Conservation (phyloP, 2,888 invertebrate species). For the Drosophila setosimentum region DNA sequence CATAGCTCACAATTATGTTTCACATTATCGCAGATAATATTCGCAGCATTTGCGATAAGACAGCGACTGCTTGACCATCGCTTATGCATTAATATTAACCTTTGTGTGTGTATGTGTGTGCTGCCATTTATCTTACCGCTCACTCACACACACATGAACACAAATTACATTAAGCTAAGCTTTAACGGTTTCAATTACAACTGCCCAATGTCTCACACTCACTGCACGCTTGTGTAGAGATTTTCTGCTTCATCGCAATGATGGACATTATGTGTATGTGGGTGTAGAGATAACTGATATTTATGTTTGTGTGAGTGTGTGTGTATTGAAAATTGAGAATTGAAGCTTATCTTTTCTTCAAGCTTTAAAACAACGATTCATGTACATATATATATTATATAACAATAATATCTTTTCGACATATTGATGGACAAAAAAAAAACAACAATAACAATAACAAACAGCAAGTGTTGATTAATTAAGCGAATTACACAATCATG, state of each 20-base stretch:
- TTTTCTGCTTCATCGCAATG: slow-evolving; percentile 52
- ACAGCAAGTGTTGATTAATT: slow-evolving; percentile 70
- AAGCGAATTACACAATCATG: slow-evolving; percentile 76
- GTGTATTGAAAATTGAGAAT: not conserved
- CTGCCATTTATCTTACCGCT: slow-evolving; percentile 44
- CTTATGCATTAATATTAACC: slow-evolving; percentile 47
- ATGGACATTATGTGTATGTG: slow-evolving; percentile 8
- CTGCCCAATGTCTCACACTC: slow-evolving; percentile 3
- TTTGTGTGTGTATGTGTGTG: slow-evolving; percentile 22
- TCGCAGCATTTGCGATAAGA: slow-evolving; percentile 73
- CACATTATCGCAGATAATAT: slow-evolving; percentile 77
- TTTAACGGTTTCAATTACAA: slow-evolving; percentile 73
- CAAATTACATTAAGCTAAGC: slow-evolving; percentile 55
- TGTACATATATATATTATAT: not conserved
- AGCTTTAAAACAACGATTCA: not conserved
- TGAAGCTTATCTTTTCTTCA: not conserved
- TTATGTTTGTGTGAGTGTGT: not conserved
- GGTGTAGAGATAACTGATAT: not conserved
- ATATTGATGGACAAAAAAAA: slow-evolving; percentile 44
- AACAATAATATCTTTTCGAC: slow-evolving; percentile 22
- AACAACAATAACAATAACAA: slow-evolving; percentile 12
- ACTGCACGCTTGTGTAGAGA: slow-evolving; percentile 44
- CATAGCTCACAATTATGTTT: slow-evolving; percentile 75
- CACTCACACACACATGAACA: slow-evolving; percentile 15
- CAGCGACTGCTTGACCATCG: slow-evolving; percentile 26